A percentile compares a stretch with the other conserved stretches of the same genome.
Evolutionary conservation across 2,888 invertebrate genomes (phyloP).

Genomic region (Monochamus alternatus): DNA sequence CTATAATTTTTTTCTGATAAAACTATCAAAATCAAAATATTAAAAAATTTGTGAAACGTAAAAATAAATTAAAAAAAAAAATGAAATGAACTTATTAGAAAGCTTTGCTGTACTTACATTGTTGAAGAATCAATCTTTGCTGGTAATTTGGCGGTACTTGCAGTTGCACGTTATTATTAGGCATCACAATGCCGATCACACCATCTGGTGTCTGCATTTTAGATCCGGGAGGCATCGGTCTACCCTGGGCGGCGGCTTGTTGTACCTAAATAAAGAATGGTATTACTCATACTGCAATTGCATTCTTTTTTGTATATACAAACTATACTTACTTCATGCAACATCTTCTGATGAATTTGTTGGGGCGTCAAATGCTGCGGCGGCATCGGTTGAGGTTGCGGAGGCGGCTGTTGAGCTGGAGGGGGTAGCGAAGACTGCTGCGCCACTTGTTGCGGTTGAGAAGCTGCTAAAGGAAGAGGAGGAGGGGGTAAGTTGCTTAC

Average conservation of each 20-base stretch:
- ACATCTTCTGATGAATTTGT: conserved; percentile 74
- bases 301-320: not conserved
- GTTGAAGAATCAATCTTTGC: conserved; percentile 64
- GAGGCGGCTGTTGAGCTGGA: conserved; percentile 48
- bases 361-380: conserved; percentile 64
- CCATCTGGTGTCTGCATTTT: conserved; percentile 76
- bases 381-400: conserved; percentile 53
- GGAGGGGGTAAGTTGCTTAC: conserved; percentile 24
- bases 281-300: not conserved
- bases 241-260: conserved; percentile 77
- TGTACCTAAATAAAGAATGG: conserved; percentile 73
- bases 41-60: no score
- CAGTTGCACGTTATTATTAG: conserved; percentile 76
- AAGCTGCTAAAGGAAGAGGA: conserved; percentile 8
- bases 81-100: not conserved
- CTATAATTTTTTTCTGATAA: no score
- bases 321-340: conserved; percentile 69
- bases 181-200: conserved; percentile 78
- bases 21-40: no score
- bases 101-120: conserved; percentile 63
- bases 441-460: conserved; percentile 40
- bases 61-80: no score
- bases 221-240: conserved; percentile 74
- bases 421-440: conserved; percentile 52
- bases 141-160: conserved; percentile 72